Evolutionary conservation across 2,888 invertebrate genomes (phyloP), one percentile per base, ranked within the genome.

Genomic region (Polyommatus icarus): DNA sequence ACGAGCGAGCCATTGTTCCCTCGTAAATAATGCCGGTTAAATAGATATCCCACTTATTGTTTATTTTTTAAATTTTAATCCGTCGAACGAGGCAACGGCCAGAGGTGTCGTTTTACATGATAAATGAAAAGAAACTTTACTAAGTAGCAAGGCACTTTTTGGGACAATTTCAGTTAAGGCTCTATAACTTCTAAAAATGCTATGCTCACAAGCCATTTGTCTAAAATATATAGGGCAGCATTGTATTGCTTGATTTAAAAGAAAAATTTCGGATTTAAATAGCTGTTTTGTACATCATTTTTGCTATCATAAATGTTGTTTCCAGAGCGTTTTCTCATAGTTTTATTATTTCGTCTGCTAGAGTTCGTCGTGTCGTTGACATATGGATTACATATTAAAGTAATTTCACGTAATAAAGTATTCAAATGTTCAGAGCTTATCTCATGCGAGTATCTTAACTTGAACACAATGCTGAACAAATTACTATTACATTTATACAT

Each of bases 1-100:
- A 85, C 86, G 85, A 83, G 89, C 87, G 87, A 85, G 84, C 90
- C 86, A 93, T 93, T 93, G 93, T 93, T 91, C 86, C 84, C 86
- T 83, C 82, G 85, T 75, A 29, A 75, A 75, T 75, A 75, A 75
- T 54, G 75, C 75, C 75, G 50, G 24, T 29, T 75, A 75, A 54
- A 75, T 75, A 54, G 75, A 54, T 75, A 75, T 75, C 75, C 24
- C 46, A 75, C 29, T 75, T 75, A 75, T 75, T 75, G 75, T 50
- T 75, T 75, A 50, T 50, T 67, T 67, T 67, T 67, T 18, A 18
- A 67, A 67, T 12, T 67, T 75, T 75, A 50, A 40, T 72, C 36
- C 72, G 72, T 40, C 10, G n/a, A 40, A 40, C 20, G 4, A 24
- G 20, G 24, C 20, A 61, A 24, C 24, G 24, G 61, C 3, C 24